Evolutionary conservation across 1,140 invertebrate species (phyloP).

Genomic region (Drosophila sp.): DNA sequence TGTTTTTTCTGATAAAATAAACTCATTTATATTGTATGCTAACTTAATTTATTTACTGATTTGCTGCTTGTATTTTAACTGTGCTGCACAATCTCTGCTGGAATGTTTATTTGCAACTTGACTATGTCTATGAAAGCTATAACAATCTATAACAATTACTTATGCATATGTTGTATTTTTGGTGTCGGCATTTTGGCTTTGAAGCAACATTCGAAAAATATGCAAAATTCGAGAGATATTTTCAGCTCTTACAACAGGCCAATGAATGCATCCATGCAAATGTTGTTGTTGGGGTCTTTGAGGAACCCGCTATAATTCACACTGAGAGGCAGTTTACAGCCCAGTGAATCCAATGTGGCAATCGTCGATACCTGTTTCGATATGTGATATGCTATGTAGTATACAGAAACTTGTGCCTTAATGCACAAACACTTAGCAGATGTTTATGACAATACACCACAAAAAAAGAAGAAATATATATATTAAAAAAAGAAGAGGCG

Average conservation of each 20-base stretch:
- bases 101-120: neutral
- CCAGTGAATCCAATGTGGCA: constrained; percentile 14
- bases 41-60: constrained; percentile 1
- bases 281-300: constrained; percentile 17
- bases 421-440: constrained; percentile 51
- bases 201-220: constrained; percentile 13
- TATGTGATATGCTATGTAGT: constrained; percentile 21
- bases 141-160: constrained; percentile 41
- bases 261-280: constrained; percentile 32
- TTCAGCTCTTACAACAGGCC: constrained; percentile 13
- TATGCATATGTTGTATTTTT: constrained; percentile 14
- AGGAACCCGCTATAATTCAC: constrained; percentile 41
- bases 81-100: neutral
- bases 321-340: constrained; percentile 23
- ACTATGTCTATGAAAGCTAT: constrained; percentile 15
- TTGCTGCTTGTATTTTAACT: constrained; percentile 3
- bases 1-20: neutral
- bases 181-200: constrained; percentile 24
- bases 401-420: constrained; percentile 30
- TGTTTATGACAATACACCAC: constrained; percentile 47
- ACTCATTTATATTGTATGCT: neutral
- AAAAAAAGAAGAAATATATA: neutral
- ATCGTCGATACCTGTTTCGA: constrained; percentile 40
- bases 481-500: neutral
- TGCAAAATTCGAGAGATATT: constrained; percentile 29